phyloP scores from a whole-genome alignment of 2,888 invertebrate species.

The Eupithecia inturbata region DNA sequence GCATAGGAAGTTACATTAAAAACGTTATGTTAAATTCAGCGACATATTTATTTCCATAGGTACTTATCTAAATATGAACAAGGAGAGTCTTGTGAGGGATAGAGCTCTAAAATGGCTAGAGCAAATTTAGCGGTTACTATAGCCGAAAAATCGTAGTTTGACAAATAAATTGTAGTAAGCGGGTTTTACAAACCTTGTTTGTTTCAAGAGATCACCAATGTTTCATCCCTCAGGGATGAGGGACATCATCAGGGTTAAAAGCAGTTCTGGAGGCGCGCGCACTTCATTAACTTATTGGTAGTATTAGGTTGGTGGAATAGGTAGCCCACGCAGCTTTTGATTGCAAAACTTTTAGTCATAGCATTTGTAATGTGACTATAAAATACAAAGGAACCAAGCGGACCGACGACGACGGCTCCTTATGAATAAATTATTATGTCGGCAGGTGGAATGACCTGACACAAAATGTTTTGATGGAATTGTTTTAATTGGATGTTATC shows the following conservation, averaged over 20 bases:
- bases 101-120: background rate
- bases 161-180: background rate
- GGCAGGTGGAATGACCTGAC: conserved; percentile 84
- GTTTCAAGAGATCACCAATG: background rate
- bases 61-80: no score
- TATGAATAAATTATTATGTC: conserved; percentile 79
- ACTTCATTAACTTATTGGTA: background rate
- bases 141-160: background rate
- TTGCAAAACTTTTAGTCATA: conserved; percentile 38
- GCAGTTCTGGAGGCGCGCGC: background rate
- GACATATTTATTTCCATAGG: no score
- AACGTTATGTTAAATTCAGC: no score
- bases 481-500: conserved; percentile 84
- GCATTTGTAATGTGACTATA: conserved; percentile 41
- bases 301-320: background rate
- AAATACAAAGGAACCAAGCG: conserved; percentile 50
- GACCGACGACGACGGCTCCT: conserved; percentile 63
- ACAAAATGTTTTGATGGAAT: conserved; percentile 84
- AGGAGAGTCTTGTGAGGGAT: no score
- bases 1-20: background rate
- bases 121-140: background rate
- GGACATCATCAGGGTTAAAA: background rate
- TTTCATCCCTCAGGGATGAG: background rate
- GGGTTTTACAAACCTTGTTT: background rate
- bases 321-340: background rate